Percentiles rank a stretch among this genome's conserved stretches.
Conservation (phyloP, 2,888 invertebrate genomes). For the Schizotus pectinicornis region DNA sequence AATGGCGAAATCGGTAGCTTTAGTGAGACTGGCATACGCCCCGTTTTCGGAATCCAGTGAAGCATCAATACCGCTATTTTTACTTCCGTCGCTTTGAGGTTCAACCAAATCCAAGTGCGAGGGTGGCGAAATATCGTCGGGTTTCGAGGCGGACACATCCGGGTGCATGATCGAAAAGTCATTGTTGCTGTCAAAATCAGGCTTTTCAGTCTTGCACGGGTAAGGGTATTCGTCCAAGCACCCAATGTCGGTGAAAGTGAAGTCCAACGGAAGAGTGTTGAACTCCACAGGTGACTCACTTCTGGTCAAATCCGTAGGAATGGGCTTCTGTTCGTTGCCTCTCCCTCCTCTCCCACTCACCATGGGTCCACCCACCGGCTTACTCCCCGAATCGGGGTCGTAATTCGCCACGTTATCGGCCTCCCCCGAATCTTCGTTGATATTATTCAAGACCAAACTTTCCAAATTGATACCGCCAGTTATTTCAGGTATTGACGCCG, state of each 20-base stretch:
- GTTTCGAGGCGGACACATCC: conserved; percentile 9
- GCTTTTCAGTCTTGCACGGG: conserved; percentile 18
- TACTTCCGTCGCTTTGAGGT: conserved; percentile 6
- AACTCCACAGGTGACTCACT: neutral
- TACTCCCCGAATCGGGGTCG: conserved; percentile 1
- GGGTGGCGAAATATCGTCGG: conserved; percentile 16
- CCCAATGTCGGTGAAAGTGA: conserved; percentile 1
- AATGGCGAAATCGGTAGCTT: conserved; percentile 14
- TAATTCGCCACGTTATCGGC: neutral
- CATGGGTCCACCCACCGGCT: conserved; percentile 3
- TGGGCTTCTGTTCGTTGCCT: conserved; percentile 1
- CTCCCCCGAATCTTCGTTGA: conserved; percentile 6
- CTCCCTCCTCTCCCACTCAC: conserved; percentile 5
- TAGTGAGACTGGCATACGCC: neutral
- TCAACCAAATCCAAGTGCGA: conserved; percentile 10
- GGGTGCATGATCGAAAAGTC: neutral
- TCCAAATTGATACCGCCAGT: conserved; percentile 1
- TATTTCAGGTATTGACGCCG: conserved; percentile 11
- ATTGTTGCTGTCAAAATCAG: conserved; percentile 15
- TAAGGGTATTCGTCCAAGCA: conserved; percentile 11
- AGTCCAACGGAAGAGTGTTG: neutral
- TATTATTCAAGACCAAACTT: conserved; percentile 7
- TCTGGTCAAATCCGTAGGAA: conserved; percentile 1
- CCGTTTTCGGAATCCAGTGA: neutral
- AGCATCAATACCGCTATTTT: conserved; percentile 3